phyloP scores from a whole-genome alignment of 2,888 invertebrate species.

The Cantharis rufa region DNA sequence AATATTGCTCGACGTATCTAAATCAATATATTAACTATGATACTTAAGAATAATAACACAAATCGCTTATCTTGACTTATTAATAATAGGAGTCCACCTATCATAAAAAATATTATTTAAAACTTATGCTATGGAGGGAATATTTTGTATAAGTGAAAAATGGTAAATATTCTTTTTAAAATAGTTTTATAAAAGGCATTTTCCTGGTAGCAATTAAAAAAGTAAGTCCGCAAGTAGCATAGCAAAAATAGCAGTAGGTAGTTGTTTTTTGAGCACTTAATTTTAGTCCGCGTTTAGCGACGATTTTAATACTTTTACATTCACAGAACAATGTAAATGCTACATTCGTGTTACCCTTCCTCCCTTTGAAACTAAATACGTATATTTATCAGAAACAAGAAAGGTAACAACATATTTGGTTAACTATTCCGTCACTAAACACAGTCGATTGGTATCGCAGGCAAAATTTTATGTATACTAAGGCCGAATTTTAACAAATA shows the following conservation, averaged over 20 bases:
- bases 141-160: conserved; percentile 45
- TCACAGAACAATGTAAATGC: conserved; percentile 35
- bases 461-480: conserved; percentile 23
- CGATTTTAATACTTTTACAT: conserved; percentile 27
- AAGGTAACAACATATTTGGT: conserved; percentile 33
- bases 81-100: conserved; percentile 48
- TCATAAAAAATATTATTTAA: conserved; percentile 48
- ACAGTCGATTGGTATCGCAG: conserved; percentile 36
- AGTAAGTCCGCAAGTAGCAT: conserved; percentile 36
- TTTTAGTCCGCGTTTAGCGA: conserved; percentile 41
- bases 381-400: conserved; percentile 17
- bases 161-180: conserved; percentile 23
- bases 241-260: conserved; percentile 35
- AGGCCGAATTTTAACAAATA: conserved; percentile 19
- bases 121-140: conserved; percentile 53
- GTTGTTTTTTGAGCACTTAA: conserved; percentile 38
- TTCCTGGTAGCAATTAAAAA: conserved; percentile 41
- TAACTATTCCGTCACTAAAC: conserved; percentile 37
- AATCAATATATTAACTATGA: conserved; percentile 46
- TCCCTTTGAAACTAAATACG: not conserved
- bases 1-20: conserved; percentile 47
- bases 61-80: conserved; percentile 51
- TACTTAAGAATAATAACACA: conserved; percentile 56
- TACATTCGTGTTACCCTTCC: conserved; percentile 30
- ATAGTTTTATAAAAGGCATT: conserved; percentile 40